Percentiles rank a stretch among this genome's conserved stretches.
These are phyloP conservation scores for Sinocyclocheilus grahami DNA, from an alignment of 2,113 vertebrate genomes.

Conservation along the genomic window DNA sequence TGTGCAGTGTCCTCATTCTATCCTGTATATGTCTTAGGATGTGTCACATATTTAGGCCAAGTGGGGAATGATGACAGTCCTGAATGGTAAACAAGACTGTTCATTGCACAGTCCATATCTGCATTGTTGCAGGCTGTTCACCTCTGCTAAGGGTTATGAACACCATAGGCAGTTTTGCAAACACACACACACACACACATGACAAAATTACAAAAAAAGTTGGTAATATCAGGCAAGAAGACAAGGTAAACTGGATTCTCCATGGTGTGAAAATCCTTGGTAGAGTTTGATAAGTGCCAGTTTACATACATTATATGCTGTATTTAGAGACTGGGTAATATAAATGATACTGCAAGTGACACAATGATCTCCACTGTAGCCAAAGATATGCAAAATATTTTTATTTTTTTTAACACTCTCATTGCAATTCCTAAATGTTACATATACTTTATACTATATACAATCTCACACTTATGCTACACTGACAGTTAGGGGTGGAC, in stretches of 20 bases:
- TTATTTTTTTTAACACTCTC: no score
- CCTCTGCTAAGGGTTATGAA: not conserved
- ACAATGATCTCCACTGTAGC: not conserved
- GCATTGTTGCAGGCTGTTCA: not conserved
- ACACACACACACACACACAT: no score
- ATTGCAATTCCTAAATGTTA: no score
- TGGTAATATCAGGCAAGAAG: not conserved
- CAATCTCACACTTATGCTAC: no score
- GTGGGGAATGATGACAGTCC: not conserved
- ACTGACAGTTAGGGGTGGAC: no score
- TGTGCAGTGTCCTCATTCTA: constrained; percentile 15
- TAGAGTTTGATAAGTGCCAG: not conserved
- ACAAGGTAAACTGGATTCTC: not conserved
- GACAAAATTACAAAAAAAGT: not conserved
- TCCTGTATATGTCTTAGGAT: not conserved
- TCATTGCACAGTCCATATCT: constrained; percentile 8
- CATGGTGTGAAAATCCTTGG: not conserved
- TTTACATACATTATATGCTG: not conserved
- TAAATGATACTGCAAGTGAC: not conserved
- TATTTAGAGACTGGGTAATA: not conserved
- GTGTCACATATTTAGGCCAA: constrained; percentile 21
- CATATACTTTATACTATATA: no score
- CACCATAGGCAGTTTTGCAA: not conserved
- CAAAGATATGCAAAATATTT: not conserved
- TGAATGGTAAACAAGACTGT: not conserved